Evolutionary conservation across 2,888 invertebrate genomes (phyloP), one percentile per base, ranked within the genome.

Genomic region (Papilio protenor): DNA sequence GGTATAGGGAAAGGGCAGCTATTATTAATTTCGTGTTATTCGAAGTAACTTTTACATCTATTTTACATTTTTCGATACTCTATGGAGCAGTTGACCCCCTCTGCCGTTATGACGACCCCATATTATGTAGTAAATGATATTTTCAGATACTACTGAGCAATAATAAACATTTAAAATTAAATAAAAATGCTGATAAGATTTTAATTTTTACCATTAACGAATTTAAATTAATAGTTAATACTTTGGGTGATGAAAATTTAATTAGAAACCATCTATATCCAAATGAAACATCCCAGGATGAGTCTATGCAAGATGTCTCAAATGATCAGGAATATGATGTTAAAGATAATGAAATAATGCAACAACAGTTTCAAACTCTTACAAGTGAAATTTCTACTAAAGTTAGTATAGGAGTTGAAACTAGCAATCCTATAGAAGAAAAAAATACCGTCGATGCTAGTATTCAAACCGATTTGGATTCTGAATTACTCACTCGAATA

Each of bases 71-170:
- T 55, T 18, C 6, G 6, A 55, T 18, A n/a, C 16, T 16, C 52
- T 16, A 49, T 4, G n/a, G 16, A 55, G 6, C 14, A 55, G 12
- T 49, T 12, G 0, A 14, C 16, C 2, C 11, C 16, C 16, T 14
- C 14, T 49, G 12, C 49, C 2, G 12, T 49, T 2, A 49, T 14
- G n/a, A 21, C 23, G 23, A 59, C 12, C 12, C 21, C 21, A 12
- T 23, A 11, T 49, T 18, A 55, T 33, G 18, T 69, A 52, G 23
- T 69, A 45, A 66, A 45, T 69, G n/a, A 77, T 55, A 45, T 23
- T 88, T 90, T 79, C 80, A 92, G 92, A 80, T 91, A 49, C 83
- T 91, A 27, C 77, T 92, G 55, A 85, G 88, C 18, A 87, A 89
- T 79, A 83, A 89, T 77, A 80, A 80, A 21, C 83, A 86, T 71